A percentile compares a stretch with the other conserved stretches of the same genome.
Conservation (phyloP, 2,888 invertebrate species). For the Yponomeuta plumbellus region DNA sequence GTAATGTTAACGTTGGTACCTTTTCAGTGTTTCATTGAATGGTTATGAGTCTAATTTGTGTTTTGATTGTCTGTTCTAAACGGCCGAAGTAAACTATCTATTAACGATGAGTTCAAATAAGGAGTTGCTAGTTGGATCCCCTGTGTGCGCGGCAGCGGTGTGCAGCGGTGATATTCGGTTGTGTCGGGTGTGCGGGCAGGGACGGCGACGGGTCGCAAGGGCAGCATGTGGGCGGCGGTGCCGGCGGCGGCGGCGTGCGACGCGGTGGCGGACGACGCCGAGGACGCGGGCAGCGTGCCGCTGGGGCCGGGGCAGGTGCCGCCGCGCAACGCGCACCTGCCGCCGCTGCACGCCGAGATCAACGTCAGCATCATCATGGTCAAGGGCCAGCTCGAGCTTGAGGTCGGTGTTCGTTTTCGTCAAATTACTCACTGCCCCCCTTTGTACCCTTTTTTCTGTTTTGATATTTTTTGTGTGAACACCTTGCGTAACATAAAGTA, state of each 20-base stretch:
- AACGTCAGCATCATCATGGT: conserved; percentile 92
- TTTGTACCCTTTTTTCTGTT: no score
- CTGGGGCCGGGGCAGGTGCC: conserved; percentile 89
- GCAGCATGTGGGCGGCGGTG: conserved; percentile 75
- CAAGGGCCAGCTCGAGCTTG: conserved; percentile 94
- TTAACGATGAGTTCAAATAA: conserved; percentile 1
- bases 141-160: neutral
- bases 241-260: conserved; percentile 61
- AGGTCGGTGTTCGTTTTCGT: conserved; percentile 57
- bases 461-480: no score
- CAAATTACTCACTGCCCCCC: neutral
- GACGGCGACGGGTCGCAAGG: conserved; percentile 74
- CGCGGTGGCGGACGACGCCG: conserved; percentile 50
- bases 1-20: conserved; percentile 62
- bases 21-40: conserved; percentile 69
- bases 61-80: conserved; percentile 28
- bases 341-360: conserved; percentile 86
- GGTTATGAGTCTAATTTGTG: conserved; percentile 55
- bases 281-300: conserved; percentile 71
- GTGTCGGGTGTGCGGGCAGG: conserved; percentile 39
- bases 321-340: conserved; percentile 83
- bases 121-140: neutral
- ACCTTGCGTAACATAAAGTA: no score
- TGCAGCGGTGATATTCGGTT: neutral
- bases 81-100: neutral